A percentile compares a stretch with the other conserved stretches of the same genome.
phyloP scores from a whole-genome alignment of 2,888 invertebrate genomes.

The Dilophus febrilis region DNA sequence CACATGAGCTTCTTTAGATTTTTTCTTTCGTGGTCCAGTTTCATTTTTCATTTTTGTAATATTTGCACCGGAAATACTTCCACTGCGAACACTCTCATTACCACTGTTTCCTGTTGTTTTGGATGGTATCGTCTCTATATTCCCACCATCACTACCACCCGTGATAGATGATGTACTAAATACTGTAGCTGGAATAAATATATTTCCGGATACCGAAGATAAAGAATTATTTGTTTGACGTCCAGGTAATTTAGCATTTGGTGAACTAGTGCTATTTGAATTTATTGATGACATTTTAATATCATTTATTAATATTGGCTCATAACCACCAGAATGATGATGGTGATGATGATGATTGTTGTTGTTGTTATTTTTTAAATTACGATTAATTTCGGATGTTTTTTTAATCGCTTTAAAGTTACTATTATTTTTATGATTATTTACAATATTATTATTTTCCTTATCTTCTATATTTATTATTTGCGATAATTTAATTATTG shows the following conservation, averaged over 20 bases:
- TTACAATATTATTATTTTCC: no score
- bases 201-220: constrained; percentile 68
- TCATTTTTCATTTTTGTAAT: neutral
- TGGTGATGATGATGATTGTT: no score
- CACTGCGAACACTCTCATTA: neutral
- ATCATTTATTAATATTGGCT: no score
- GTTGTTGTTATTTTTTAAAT: no score
- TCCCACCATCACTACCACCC: neutral
- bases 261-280: constrained; percentile 20
- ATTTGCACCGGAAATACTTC: constrained; percentile 4
- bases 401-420: no score
- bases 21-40: constrained; percentile 27
- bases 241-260: constrained; percentile 39
- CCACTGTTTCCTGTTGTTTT: neutral
- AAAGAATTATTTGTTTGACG: constrained; percentile 76
- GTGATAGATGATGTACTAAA: no score
- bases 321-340: no score
- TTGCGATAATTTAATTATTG: no score
- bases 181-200: constrained; percentile 40
- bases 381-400: no score
- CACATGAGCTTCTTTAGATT: constrained; percentile 52
- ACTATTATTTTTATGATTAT: no score
- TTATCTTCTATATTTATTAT: no score
- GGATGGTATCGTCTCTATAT: neutral
- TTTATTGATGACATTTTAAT: constrained; percentile 26